A percentile compares a stretch with the other conserved stretches of the same genome.
Evolutionary conservation across 2,797 vertebrate species (phyloP).

Genomic region (Rhinatrema bivittatum): DNA sequence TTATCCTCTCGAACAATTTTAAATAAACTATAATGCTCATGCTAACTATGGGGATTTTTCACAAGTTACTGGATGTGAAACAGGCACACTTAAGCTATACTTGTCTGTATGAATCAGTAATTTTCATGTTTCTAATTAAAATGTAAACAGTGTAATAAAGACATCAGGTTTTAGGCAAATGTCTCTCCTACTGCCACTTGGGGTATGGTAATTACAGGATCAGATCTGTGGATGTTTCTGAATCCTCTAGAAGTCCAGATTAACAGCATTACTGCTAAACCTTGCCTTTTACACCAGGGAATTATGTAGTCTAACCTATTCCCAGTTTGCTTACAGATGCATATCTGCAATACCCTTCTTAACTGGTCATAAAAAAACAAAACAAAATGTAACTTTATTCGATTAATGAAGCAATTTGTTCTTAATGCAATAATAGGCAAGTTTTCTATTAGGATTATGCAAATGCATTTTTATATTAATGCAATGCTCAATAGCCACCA

Average conservation of each 20-base stretch:
- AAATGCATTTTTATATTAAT: no score
- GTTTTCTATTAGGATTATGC: no score
- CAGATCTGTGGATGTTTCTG: constrained; percentile 89
- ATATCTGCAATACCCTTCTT: constrained; percentile 48
- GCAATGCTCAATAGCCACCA: no score
- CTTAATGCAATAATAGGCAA: constrained; percentile 22
- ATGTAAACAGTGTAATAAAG: constrained; percentile 98
- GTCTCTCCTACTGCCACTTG: constrained; percentile 83
- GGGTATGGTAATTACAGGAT: constrained; percentile 95
- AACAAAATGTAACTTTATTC: constrained; percentile 38
- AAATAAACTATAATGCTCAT: constrained; percentile 52
- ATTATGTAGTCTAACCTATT: constrained; percentile 79
- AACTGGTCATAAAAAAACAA: constrained; percentile 39
- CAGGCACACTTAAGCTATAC: constrained; percentile 63
- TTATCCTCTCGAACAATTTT: constrained; percentile 50
- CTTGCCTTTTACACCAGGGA: constrained; percentile 84
- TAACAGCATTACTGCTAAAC: constrained; percentile 93
- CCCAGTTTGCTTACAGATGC: constrained; percentile 67
- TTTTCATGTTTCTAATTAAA: constrained; percentile 94
- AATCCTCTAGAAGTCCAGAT: constrained; percentile 91
- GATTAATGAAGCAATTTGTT: constrained; percentile 28
- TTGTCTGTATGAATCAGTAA: constrained; percentile 71
- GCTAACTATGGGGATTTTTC: constrained; percentile 32
- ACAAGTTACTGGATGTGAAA: constrained; percentile 60
- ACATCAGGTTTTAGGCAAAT: constrained; percentile 94